Evolutionary conservation across 1,140 invertebrate genomes (phyloP).

Genomic region (Monomorium pharaonis): DNA sequence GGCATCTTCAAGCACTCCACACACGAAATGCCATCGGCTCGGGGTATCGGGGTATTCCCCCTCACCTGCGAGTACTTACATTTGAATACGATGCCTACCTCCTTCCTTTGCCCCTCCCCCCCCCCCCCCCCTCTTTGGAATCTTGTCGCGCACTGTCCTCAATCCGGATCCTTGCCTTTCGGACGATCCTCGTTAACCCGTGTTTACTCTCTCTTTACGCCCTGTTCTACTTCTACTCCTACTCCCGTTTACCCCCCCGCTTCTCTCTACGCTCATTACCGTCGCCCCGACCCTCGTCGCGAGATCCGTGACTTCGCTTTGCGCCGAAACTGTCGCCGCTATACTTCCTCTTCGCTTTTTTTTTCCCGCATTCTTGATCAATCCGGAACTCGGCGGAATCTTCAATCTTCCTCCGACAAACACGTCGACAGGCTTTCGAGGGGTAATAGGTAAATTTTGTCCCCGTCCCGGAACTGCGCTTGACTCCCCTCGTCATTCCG

Average conservation of each 20-base stretch:
- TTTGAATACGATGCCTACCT: background rate
- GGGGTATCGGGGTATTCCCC: background rate
- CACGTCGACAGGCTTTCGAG: background rate
- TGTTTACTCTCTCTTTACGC: background rate
- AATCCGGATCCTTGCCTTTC: background rate
- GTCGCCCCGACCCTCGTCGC: slow-evolving; percentile 10
- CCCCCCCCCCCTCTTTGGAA: too few relatives aligned
- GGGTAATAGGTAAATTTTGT: background rate
- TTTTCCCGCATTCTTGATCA: background rate
- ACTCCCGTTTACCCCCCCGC: slow-evolving; percentile 30
- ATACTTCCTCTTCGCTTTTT: too few relatives aligned
- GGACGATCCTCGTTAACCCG: slow-evolving; percentile 3
- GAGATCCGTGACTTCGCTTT: background rate
- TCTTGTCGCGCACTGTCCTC: background rate
- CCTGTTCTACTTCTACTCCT: too few relatives aligned
- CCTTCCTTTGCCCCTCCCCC: too few relatives aligned
- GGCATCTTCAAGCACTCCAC: slow-evolving; percentile 23
- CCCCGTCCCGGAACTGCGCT: background rate
- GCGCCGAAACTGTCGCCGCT: background rate
- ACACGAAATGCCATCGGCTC: slow-evolving; percentile 28
- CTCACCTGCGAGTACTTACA: background rate
- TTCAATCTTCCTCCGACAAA: slow-evolving; percentile 14
- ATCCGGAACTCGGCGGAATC: background rate
- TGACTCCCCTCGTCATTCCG: too few relatives aligned
- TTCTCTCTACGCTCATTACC: slow-evolving; percentile 24